These are phyloP conservation scores for Orchesella flavescens DNA, from an alignment of 2,888 invertebrate genomes.

Conservation along the genomic window DNA sequence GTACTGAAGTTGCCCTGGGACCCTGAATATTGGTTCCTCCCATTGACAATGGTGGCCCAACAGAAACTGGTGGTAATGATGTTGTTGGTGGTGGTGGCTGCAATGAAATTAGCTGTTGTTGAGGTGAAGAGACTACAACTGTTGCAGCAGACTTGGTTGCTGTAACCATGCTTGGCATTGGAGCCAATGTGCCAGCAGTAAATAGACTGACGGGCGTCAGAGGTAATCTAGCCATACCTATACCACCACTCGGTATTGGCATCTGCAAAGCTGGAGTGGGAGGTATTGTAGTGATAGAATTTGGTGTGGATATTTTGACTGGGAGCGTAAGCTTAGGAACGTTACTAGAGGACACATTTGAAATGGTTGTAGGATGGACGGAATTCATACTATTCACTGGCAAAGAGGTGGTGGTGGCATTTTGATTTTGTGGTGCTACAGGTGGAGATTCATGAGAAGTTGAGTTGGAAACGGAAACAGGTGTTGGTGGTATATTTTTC, in stretches of 20 bases:
- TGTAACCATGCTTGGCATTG: slow-evolving; percentile 2
- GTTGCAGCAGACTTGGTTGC: background rate
- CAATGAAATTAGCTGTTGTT: background rate
- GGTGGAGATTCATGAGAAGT: too few species aligned
- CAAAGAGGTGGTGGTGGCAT: too few species aligned
- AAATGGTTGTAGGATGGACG: background rate
- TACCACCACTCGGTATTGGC: slow-evolving; percentile 7
- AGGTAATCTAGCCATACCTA: background rate
- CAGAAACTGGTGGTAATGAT: background rate
- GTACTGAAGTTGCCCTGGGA: background rate
- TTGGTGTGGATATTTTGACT: background rate
- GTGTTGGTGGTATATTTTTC: background rate
- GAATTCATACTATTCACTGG: background rate
- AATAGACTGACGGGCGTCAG: slow-evolving; percentile 27
- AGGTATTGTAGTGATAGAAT: background rate
- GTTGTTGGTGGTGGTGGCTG: slow-evolving; percentile 4
- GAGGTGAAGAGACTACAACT: background rate
- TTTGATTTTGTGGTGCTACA: too few species aligned
- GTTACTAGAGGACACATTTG: background rate
- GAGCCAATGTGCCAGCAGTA: slow-evolving; percentile 6
- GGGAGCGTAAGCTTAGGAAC: background rate
- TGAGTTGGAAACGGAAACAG: too few species aligned
- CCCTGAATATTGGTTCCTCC: background rate
- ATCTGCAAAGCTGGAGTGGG: background rate
- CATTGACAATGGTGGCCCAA: background rate